These are phyloP conservation scores for Lasioglossum albipes DNA, from an alignment of 1,140 invertebrate genomes.

Conservation along the genomic window DNA sequence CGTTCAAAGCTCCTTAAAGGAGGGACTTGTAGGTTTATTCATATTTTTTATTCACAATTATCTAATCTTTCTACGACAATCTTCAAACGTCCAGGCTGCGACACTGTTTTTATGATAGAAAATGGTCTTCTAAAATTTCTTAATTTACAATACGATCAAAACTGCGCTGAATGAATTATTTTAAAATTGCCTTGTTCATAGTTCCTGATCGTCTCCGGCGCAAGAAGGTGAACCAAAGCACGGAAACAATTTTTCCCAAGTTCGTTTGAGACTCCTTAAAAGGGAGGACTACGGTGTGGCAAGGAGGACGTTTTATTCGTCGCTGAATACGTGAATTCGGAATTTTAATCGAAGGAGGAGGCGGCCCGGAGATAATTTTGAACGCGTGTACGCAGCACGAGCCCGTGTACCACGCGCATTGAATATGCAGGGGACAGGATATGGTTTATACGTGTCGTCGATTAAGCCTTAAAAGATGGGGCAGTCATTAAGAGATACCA, in stretches of 20 bases:
- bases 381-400: constrained; percentile 56
- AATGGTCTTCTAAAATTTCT: no score
- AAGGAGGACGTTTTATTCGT: constrained; percentile 9
- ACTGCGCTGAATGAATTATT: no score
- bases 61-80: no score
- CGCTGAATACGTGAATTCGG: constrained; percentile 35
- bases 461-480: constrained; percentile 78
- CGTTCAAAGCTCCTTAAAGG: not conserved
- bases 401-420: constrained; percentile 65
- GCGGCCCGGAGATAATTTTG: constrained; percentile 43
- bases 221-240: no score
- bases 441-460: constrained; percentile 79
- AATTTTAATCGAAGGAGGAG: constrained; percentile 36
- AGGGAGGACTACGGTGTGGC: not conserved
- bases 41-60: no score
- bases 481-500: constrained; percentile 79
- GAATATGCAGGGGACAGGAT: constrained; percentile 75
- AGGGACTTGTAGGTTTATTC: not conserved
- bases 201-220: no score
- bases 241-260: no score
- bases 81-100: no score
- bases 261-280: not conserved
- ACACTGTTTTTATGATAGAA: no score
- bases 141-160: no score
- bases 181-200: no score